These are phyloP conservation scores for Agapornis canus DNA, from an alignment of 2,797 vertebrate genomes.

Conservation along the genomic window DNA sequence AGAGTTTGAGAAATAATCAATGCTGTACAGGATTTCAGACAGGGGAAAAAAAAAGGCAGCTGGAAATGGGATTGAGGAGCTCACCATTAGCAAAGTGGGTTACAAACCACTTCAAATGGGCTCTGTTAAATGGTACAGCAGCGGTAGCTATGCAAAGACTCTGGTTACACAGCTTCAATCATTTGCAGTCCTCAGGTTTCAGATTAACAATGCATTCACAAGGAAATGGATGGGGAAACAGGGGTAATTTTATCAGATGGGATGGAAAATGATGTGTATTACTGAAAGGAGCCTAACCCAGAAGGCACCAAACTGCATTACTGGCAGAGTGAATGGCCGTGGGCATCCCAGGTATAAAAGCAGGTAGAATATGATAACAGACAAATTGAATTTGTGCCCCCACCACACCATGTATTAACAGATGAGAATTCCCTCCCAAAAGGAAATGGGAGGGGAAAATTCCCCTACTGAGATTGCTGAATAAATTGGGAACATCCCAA, in stretches of 20 bases:
- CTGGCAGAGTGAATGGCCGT: neutral
- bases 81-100: neutral
- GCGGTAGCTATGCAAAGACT: neutral
- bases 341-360: neutral
- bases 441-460: rapidly evolving
- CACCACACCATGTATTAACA: rapidly evolving
- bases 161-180: constrained; percentile 35
- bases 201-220: neutral
- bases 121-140: neutral
- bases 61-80: neutral
- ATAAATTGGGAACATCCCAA: neutral
- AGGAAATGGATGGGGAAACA: constrained; percentile 38
- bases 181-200: constrained; percentile 50
- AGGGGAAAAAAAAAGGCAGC: neutral
- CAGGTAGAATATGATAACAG: neutral
- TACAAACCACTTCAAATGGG: constrained; percentile 40
- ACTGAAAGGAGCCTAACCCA: constrained; percentile 13
- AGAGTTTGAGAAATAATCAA: neutral
- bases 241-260: constrained; percentile 38
- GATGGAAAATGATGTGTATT: constrained; percentile 47
- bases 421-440: neutral
- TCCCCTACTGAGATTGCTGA: neutral
- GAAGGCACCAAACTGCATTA: neutral
- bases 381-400: neutral
- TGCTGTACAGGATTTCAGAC: neutral